These are phyloP conservation scores for Hemiscyllium ocellatum DNA, from an alignment of 2,113 vertebrate genomes.

Conservation along the genomic window DNA sequence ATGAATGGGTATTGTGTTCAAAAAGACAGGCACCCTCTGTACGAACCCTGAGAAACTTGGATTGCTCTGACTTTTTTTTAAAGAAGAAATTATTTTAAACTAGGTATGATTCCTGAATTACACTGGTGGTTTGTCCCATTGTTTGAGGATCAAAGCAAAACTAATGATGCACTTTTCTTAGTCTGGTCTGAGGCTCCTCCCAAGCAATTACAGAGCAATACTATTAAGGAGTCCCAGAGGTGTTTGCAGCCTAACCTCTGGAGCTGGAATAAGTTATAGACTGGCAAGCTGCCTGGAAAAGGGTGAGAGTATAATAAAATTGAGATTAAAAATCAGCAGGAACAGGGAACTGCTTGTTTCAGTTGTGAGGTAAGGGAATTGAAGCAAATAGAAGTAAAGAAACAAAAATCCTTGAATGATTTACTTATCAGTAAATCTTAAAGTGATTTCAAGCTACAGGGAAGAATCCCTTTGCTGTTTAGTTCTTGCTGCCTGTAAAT, in stretches of 20 bases:
- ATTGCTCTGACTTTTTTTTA: not conserved
- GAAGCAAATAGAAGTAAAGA: not conserved
- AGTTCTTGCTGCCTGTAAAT: not conserved
- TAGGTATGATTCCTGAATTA: not conserved
- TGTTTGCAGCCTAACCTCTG: not conserved
- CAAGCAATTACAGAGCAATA: not conserved
- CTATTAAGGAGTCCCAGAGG: not conserved
- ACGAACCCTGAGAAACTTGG: not conserved
- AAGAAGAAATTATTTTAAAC: not conserved
- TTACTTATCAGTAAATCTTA: not conserved
- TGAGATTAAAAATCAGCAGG: conserved; percentile 14
- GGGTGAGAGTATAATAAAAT: conserved; percentile 2
- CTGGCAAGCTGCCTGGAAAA: conserved; percentile 26
- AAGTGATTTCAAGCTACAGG: not conserved
- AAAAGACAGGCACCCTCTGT: not conserved
- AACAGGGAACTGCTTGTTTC: conserved; percentile 21
- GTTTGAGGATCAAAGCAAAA: not conserved
- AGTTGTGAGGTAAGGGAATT: not conserved
- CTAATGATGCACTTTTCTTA: not conserved
- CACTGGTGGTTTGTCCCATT: not conserved
- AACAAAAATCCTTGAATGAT: not conserved
- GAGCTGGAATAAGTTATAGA: not conserved
- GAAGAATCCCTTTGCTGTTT: not conserved
- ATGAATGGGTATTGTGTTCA: not conserved
- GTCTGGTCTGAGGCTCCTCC: not conserved